Evolutionary conservation across 2,888 invertebrate species (phyloP).

Genomic region (Perithous albicinctus): DNA sequence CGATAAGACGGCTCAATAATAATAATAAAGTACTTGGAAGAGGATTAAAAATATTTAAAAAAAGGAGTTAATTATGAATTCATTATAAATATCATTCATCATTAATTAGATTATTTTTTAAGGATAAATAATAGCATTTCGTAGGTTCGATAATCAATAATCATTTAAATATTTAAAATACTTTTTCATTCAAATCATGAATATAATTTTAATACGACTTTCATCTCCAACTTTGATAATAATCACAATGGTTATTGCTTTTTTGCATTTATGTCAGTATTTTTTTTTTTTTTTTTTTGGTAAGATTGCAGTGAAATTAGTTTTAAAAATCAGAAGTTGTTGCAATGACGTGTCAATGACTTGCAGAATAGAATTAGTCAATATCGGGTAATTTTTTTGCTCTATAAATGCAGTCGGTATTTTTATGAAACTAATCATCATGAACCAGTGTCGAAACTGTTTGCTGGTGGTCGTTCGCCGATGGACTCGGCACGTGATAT

Average conservation of each 20-base stretch:
- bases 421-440: not conserved
- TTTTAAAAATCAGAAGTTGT: not conserved
- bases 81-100: no score
- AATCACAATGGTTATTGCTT: not conserved
- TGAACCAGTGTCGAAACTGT: not conserved
- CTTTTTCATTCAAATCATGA: no score
- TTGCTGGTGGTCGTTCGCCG: not conserved
- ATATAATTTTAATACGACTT: not conserved
- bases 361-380: not conserved
- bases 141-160: no score
- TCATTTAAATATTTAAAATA: no score
- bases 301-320: not conserved
- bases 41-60: no score
- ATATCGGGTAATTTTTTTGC: no score
- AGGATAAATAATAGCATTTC: no score
- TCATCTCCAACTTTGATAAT: not conserved
- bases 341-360: not conserved
- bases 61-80: no score
- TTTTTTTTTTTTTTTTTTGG: not conserved
- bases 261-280: not conserved
- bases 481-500: conserved; percentile 6
- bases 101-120: no score
- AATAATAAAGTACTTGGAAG: no score
- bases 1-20: not conserved
- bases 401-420: no score